Evolutionary conservation across 2,888 invertebrate species (phyloP), one percentile per base, ranked within the genome.

Genomic region (Anodontia alba): DNA sequence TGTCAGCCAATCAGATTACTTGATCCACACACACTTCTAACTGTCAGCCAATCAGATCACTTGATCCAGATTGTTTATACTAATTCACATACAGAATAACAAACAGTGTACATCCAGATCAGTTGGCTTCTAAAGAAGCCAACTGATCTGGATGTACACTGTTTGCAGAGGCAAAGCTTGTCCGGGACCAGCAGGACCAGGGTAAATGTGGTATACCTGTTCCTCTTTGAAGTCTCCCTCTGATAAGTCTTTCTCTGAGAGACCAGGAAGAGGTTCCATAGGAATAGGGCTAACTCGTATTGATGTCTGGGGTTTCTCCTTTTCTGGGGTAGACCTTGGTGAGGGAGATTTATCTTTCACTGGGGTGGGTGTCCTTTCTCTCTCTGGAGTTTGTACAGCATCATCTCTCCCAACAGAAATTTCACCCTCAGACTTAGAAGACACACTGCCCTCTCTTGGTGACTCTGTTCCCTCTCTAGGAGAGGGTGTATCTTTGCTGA

Each of bases 361-460:
- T n/a, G 66, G 72, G 5, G 80, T 71, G 26, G 81, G 78, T 2
- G 81, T 75, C 10, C 67, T 49, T 36, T 73, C 70, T 36, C 33
- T 5, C 7, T 70, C 70, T 15, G 33, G 33, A 33, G 33, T 33
- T 31, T 31, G 33, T 3, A 62, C 62, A 31, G 1, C n/a, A 10
- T 67, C 38, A 15, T 75, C 68, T 46, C 66, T 51, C 23, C 33
- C 31, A 23, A 33, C 10, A 12, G 66, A 33, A 51, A 23, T 33
- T 15, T 67, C 62, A 15, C 62, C 62, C 33, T 62, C 62, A 10
- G 62, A 62, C 17, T 17, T 2, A 8, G 62, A 62, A 10, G 62
- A 62, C 12, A 62, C 29, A 17, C 75, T 75, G 12, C 75, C 42
- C 36, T 73, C 71, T 26, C 62, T 62, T 1, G 77, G 77, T 51